Conservation (phyloP, 1,140 invertebrate species). For the Drosophila nannoptera region DNA sequence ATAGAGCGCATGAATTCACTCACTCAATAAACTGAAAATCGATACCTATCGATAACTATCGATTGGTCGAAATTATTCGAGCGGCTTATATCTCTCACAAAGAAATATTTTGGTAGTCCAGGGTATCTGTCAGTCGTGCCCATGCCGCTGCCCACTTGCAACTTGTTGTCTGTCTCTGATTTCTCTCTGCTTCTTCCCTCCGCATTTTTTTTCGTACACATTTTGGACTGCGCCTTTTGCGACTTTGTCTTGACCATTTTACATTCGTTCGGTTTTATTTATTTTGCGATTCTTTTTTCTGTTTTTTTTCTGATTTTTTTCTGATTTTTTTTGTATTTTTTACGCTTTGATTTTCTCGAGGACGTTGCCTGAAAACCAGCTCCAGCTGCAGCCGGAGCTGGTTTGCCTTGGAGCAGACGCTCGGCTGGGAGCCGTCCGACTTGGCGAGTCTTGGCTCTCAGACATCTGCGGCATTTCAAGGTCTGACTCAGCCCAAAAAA, state of each 20-base stretch:
- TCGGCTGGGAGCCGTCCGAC: constrained; percentile 8
- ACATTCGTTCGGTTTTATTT: constrained; percentile 54
- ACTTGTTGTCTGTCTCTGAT: constrained; percentile 16
- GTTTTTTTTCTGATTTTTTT: constrained; percentile 12
- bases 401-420: constrained; percentile 64
- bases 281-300: constrained; percentile 18
- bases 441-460: constrained; percentile 6
- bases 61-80: too few species aligned
- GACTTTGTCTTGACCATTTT: constrained; percentile 51
- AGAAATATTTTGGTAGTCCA: too few species aligned
- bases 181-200: constrained; percentile 7
- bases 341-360: constrained; percentile 49
- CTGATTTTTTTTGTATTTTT: constrained; percentile 9
- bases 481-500: constrained; percentile 68
- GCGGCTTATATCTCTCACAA: too few species aligned
- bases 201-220: constrained; percentile 14
- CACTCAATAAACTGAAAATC: too few species aligned
- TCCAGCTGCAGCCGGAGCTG: constrained; percentile 58
- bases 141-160: neutral
- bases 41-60: neutral
- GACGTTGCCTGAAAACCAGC: constrained; percentile 70
- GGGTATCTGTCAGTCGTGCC: neutral
- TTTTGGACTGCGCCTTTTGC: constrained; percentile 29
- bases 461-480: constrained; percentile 75
- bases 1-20: too few species aligned